Percentiles rank a stretch among this genome's conserved stretches.
Evolutionary conservation across 2,797 vertebrate genomes (phyloP).

Genomic region (Tokudaia muenninki): DNA sequence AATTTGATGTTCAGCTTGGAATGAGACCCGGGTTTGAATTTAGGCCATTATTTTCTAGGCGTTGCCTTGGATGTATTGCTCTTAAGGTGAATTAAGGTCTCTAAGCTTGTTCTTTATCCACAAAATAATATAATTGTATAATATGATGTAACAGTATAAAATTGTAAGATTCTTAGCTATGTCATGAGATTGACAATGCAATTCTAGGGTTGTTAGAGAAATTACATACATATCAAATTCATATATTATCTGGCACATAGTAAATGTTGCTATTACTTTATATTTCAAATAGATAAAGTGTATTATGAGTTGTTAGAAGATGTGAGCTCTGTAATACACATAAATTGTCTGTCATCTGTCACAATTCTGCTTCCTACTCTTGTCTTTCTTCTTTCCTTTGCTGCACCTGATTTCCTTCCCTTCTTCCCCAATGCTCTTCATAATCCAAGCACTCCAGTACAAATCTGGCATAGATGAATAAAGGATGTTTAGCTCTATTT

Average conservation of each 20-base stretch:
- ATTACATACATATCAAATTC: background rate
- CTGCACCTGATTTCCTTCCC: background rate
- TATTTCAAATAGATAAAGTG: conserved; percentile 19
- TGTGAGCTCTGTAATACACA: background rate
- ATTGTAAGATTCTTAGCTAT: background rate
- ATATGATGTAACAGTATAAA: background rate
- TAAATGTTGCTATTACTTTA: conserved; percentile 1
- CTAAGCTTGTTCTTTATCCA: background rate
- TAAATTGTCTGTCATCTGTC: background rate
- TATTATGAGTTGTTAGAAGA: background rate
- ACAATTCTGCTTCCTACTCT: background rate
- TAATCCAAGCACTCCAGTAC: background rate
- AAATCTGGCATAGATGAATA: background rate
- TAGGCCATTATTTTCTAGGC: conserved; percentile 19
- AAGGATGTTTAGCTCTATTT: background rate
- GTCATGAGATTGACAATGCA: background rate
- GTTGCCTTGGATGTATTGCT: background rate
- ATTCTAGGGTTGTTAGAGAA: background rate
- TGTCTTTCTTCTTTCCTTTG: background rate
- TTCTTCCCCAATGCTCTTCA: background rate
- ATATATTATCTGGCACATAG: background rate
- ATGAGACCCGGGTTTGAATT: background rate
- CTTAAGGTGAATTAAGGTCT: background rate
- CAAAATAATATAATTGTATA: background rate
- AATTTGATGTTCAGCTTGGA: background rate